These are phyloP conservation scores for Stenodera caucasica DNA, from an alignment of 2,888 invertebrate genomes.

Conservation along the genomic window DNA sequence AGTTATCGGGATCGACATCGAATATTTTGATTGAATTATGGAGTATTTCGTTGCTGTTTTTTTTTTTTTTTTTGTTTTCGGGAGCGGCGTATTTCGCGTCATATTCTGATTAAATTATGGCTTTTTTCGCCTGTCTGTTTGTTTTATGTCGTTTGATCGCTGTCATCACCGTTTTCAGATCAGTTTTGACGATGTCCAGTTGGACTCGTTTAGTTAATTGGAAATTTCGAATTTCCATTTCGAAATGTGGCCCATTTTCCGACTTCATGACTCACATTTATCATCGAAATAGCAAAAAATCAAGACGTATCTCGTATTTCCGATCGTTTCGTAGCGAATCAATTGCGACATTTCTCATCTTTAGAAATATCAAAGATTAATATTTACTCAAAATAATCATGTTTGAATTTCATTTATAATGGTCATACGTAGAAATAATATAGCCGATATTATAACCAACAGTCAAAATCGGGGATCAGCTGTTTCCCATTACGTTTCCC, in stretches of 20 bases:
- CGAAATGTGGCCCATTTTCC: background rate
- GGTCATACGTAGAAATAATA: background rate
- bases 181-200: background rate
- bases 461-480: too few species aligned
- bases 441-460: background rate
- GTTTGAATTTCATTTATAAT: slow-evolving; percentile 20
- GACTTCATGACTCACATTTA: too few species aligned
- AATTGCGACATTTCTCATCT: too few species aligned
- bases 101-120: slow-evolving; percentile 2
- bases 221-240: slow-evolving; percentile 2
- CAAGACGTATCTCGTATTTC: too few species aligned
- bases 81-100: too few species aligned
- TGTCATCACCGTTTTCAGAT: slow-evolving; percentile 1
- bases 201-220: slow-evolving; percentile 7
- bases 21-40: too few species aligned
- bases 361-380: slow-evolving; percentile 1
- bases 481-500: too few species aligned
- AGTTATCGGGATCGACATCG: too few species aligned
- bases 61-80: slow-evolving; percentile 12
- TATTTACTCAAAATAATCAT: slow-evolving; percentile 20
- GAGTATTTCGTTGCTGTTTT: background rate
- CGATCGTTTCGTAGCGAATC: too few species aligned
- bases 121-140: background rate
- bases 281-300: too few species aligned
- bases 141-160: background rate